Conservation (phyloP, 2,797 vertebrate genomes). For the Ciconia nigra region DNA sequence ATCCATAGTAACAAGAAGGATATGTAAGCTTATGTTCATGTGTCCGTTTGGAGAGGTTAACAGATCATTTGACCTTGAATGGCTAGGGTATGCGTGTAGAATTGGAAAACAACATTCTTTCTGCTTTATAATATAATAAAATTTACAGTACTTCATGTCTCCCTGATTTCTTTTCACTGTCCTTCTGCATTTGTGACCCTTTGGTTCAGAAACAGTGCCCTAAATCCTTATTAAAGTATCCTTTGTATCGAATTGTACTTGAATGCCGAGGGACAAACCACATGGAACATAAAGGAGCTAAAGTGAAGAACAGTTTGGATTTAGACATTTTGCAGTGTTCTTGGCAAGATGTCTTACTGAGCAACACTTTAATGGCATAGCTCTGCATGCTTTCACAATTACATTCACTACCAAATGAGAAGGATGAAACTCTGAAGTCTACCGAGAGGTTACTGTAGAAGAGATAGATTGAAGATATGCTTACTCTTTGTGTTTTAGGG, state of each 20-base stretch:
- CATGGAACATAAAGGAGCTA: not conserved
- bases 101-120: not conserved
- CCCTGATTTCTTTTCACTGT: not conserved
- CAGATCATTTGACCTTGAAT: not conserved
- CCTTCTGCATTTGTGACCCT: not conserved
- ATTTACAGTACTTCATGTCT: not conserved
- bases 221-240: constrained; percentile 26
- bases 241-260: constrained; percentile 1
- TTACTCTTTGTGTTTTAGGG: not conserved
- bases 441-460: not conserved
- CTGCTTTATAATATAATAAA: constrained; percentile 1
- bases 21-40: not conserved
- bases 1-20: not conserved
- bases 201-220: not conserved
- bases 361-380: not conserved
- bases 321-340: not conserved
- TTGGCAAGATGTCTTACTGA: not conserved
- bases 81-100: not conserved
- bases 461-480: not conserved
- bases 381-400: not conserved
- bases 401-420: not conserved
- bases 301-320: not conserved
- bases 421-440: not conserved
- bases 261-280: not conserved
- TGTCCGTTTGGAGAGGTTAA: constrained; percentile 16